Percentiles rank a stretch among this genome's conserved stretches.
These are phyloP conservation scores for Oligia latruncula DNA, from an alignment of 2,888 invertebrate species.

Conservation along the genomic window DNA sequence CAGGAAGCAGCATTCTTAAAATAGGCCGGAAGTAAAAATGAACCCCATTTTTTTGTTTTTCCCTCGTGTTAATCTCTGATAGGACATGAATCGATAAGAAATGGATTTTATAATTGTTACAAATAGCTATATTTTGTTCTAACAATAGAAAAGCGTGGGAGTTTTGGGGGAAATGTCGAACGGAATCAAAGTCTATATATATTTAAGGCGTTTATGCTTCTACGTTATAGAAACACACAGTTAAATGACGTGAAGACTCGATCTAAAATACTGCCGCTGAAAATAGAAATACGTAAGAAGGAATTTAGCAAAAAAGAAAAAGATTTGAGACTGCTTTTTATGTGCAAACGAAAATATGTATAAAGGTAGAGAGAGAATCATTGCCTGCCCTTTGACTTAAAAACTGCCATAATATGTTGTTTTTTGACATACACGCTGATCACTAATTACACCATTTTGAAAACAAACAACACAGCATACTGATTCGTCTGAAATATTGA, in stretches of 20 bases:
- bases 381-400: not conserved
- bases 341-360: slow-evolving; percentile 8
- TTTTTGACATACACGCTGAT: not conserved
- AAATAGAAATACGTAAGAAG: slow-evolving; percentile 44
- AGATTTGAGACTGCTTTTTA: not conserved
- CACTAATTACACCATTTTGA: not conserved
- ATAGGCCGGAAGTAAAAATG: not conserved
- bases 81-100: not conserved
- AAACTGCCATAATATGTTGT: not conserved
- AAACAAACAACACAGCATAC: slow-evolving; percentile 1
- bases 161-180: slow-evolving; percentile 40
- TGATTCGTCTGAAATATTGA: not conserved
- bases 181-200: slow-evolving; percentile 37
- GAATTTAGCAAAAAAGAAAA: slow-evolving; percentile 24
- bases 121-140: slow-evolving; percentile 38
- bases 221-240: slow-evolving; percentile 42
- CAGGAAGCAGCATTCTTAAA: not conserved
- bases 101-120: not conserved
- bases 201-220: slow-evolving; percentile 42
- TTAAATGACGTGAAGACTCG: slow-evolving; percentile 47
- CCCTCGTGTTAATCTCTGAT: not conserved
- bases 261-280: slow-evolving; percentile 48
- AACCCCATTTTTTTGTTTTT: not conserved
- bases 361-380: not conserved
- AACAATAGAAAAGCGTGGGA: slow-evolving; percentile 53